Evolutionary conservation across 2,888 invertebrate species (phyloP).

Genomic region (Polyploca ridens): DNA sequence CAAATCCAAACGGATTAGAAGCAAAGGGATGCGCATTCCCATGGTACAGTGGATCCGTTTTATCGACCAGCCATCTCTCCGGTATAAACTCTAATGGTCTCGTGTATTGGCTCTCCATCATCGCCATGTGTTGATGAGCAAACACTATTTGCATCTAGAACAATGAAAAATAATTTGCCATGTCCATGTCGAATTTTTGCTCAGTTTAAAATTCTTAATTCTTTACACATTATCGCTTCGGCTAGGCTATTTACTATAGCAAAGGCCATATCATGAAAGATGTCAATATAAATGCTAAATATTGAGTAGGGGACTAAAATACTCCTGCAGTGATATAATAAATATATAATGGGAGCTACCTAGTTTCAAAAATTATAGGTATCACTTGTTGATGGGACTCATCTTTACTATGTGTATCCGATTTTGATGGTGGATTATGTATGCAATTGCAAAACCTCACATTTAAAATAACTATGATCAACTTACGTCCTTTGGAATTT

Average conservation of each 20-base stretch:
- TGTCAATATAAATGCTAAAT: no score
- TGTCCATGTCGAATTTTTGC: no score
- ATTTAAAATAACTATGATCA: neutral
- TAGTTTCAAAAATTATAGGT: no score
- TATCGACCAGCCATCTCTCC: conserved; percentile 88
- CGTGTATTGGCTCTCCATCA: conserved; percentile 86
- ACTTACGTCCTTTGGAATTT: conserved; percentile 85
- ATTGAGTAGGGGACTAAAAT: no score
- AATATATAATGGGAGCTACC: no score
- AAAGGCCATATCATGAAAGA: no score
- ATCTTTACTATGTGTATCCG: no score
- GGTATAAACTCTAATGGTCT: conserved; percentile 87
- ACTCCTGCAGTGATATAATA: no score
- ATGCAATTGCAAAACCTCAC: neutral
- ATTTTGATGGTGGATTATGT: neutral
- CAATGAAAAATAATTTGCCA: neutral
- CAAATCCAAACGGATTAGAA: conserved; percentile 87
- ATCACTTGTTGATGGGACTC: no score
- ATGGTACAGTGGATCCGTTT: conserved; percentile 63
- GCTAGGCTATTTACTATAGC: no score
- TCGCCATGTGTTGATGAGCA: conserved; percentile 85
- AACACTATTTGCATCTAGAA: conserved; percentile 48
- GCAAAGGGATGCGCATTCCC: conserved; percentile 85
- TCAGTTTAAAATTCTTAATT: no score
- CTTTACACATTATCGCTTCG: no score